phyloP scores from a whole-genome alignment of 2,797 vertebrate species.

The Lepilemur ruficaudatus region DNA sequence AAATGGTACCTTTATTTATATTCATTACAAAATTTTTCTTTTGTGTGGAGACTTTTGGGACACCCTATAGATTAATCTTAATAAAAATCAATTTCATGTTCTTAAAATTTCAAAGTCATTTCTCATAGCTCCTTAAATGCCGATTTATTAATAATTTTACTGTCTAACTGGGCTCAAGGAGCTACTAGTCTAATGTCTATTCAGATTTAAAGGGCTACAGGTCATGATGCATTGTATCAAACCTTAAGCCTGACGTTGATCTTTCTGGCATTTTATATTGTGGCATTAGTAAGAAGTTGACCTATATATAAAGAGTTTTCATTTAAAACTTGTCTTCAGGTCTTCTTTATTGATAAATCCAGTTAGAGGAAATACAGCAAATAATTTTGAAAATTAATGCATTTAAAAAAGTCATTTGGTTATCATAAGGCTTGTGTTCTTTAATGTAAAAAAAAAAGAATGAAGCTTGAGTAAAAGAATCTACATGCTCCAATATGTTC shows the following conservation, averaged over 20 bases:
- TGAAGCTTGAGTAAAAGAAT: background rate
- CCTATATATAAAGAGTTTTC: background rate
- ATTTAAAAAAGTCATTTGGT: background rate
- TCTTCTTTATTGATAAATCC: background rate
- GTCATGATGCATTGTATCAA: background rate
- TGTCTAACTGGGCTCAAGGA: background rate
- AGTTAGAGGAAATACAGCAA: background rate
- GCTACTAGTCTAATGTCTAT: background rate
- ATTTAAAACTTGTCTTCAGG: background rate
- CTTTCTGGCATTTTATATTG: background rate
- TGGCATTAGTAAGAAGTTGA: background rate
- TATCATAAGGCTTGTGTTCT: background rate
- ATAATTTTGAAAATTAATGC: background rate
- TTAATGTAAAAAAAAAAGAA: background rate
- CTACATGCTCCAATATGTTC: background rate
- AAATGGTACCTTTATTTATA: no score
- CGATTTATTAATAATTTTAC: background rate
- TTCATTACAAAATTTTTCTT: no score
- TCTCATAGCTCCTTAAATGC: background rate
- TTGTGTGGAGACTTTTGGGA: no score
- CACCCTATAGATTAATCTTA: background rate
- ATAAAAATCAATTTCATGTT: slow-evolving; percentile 1
- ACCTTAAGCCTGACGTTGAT: background rate
- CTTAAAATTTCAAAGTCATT: slow-evolving; percentile 21
- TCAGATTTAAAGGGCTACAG: background rate